Evolutionary conservation across 2,113 vertebrate genomes (phyloP).

Genomic region (Casuarius casuarius): DNA sequence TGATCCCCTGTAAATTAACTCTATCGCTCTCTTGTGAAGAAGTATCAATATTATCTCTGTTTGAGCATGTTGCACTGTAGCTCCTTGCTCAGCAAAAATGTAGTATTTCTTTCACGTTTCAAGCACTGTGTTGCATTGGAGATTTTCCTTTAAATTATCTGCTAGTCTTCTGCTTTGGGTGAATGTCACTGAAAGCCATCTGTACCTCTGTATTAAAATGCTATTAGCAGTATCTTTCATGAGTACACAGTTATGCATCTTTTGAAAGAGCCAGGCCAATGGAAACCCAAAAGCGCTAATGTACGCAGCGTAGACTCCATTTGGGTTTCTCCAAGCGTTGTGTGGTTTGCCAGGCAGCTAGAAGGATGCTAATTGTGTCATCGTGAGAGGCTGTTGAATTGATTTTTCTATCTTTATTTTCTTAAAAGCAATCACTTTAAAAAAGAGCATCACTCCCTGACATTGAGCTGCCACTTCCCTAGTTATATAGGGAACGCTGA

Average conservation of each 20-base stretch:
- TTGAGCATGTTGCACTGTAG: background rate
- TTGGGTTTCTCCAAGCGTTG: background rate
- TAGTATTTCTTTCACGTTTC: background rate
- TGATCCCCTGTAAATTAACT: background rate
- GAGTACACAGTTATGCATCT: background rate
- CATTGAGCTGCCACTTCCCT: background rate
- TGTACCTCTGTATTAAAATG: background rate
- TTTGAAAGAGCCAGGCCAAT: background rate
- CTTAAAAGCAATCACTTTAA: background rate
- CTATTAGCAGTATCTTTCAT: background rate
- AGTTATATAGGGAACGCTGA: background rate
- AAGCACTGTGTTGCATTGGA: background rate
- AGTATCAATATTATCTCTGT: background rate
- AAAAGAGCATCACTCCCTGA: background rate
- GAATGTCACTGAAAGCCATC: background rate
- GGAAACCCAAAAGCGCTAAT: background rate
- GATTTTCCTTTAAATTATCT: background rate
- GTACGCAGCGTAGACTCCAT: background rate
- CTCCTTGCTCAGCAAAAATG: background rate
- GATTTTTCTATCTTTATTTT: background rate
- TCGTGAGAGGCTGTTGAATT: background rate
- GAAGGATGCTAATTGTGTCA: background rate
- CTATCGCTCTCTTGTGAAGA: background rate
- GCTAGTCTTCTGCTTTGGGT: background rate
- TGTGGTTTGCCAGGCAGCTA: background rate